These are phyloP conservation scores for Sebastes hubbsi DNA, from an alignment of 2,797 vertebrate genomes.

Conservation along the genomic window DNA sequence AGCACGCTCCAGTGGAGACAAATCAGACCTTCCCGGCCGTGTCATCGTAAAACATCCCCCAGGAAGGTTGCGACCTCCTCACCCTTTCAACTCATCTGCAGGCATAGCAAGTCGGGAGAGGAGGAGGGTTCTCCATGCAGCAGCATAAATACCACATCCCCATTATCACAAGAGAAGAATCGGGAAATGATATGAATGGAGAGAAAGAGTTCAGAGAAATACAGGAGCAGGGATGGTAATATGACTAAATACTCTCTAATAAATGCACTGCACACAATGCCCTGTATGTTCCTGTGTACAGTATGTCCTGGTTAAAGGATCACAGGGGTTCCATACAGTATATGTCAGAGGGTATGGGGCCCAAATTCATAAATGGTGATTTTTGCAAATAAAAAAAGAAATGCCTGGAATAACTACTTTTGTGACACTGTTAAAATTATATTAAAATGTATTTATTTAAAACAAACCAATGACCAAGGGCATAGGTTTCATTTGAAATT, in stretches of 20 bases:
- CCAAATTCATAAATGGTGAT: background rate
- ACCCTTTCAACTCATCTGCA: slow-evolving; percentile 83
- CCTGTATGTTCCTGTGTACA: background rate
- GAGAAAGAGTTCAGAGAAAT: background rate
- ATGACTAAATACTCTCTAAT: slow-evolving; percentile 2
- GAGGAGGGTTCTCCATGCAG: slow-evolving; percentile 53
- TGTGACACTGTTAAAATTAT: background rate
- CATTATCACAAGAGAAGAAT: slow-evolving; percentile 29
- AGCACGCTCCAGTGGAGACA: slow-evolving; percentile 81
- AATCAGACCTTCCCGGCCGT: slow-evolving; percentile 76
- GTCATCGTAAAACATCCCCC: slow-evolving; percentile 81
- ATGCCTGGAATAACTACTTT: background rate
- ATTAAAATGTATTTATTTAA: background rate
- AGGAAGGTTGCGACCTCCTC: slow-evolving; percentile 82
- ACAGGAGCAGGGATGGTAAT: slow-evolving; percentile 2
- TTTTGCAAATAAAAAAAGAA: background rate
- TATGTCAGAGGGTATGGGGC: background rate
- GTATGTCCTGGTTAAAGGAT: background rate
- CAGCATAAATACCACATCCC: slow-evolving; percentile 60
- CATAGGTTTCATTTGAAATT: rapidly evolving
- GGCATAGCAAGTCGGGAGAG: slow-evolving; percentile 49
- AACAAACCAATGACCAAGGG: background rate
- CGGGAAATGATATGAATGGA: background rate
- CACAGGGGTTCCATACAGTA: background rate
- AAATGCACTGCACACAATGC: background rate